Evolutionary conservation across 2,888 invertebrate species (phyloP), one percentile per base, ranked within the genome.

Genomic region (Tetragnatha montana): DNA sequence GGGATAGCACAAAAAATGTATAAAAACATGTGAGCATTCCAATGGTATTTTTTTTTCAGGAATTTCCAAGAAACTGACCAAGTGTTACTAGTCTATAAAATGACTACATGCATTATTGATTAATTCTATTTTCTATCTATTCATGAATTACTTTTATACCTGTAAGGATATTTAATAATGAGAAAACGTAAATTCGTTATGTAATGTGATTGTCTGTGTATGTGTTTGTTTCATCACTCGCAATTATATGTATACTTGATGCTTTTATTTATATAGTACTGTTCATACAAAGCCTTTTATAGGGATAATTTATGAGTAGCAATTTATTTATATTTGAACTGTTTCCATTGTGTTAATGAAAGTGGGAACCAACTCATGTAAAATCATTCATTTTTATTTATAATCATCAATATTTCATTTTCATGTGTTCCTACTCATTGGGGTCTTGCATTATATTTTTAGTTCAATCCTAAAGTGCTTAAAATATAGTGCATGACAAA

Each of bases 371-470:
- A 60, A 60, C 17, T 60, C 60, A 60, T 60, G 4, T 35, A 60
- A 60, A 60, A 82, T 74, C 60, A 60, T 50, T 82, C 82, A 82
- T 71, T 73, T 10, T 69, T 82, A 82, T 82, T 82, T 82, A 82
- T 82, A 60, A 60, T 74, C 82, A 82, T 82, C 74, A 2, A 51
- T 60, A 82, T 74, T n/a, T 71, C 74, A 74, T 82, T 8, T 60
- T 78, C 22, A 78, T 60, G 60, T 78, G 17, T 7, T 22, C 78
- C 8, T 22, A 51, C 22, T 22, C 50, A 10, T 17, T 10, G 7
- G 49, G 10, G 10, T n/a, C 47, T 19, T 76, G 50, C 76, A 51
- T 76, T 50, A 76, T 76, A 51, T 50, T 50, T 50, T 68, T n/a
- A 19, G 17, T n/a, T 19, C 2, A 49, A 10, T 6, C 14, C n/a